These are phyloP conservation scores for Hypsibius dujardini DNA, from an alignment of 1,140 invertebrate genomes.

Conservation along the genomic window DNA sequence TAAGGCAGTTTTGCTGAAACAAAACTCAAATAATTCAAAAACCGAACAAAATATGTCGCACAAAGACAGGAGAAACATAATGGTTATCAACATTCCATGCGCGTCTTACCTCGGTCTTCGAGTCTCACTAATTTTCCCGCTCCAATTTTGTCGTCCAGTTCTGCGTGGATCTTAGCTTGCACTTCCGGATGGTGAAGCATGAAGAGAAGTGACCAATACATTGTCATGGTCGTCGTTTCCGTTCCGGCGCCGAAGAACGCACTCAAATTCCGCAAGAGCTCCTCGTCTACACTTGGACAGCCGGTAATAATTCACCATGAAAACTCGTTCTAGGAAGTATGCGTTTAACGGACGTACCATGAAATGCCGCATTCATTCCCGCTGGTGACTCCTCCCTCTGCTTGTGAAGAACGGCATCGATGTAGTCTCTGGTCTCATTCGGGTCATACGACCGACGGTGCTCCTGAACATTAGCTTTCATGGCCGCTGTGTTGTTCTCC, in stretches of 20 bases:
- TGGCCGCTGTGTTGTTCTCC: background rate
- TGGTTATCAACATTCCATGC: no score
- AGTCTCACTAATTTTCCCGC: slow-evolving; percentile 18
- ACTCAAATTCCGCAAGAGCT: slow-evolving; percentile 19
- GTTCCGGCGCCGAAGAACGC: slow-evolving; percentile 28
- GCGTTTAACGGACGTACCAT: background rate
- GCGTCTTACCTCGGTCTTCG: slow-evolving; percentile 3
- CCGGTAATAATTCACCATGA: background rate
- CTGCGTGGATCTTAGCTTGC: slow-evolving; percentile 28
- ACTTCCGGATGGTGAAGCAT: slow-evolving; percentile 26
- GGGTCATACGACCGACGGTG: no score
- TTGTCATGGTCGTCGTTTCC: slow-evolving; percentile 27
- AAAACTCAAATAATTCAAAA: no score
- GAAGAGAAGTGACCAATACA: slow-evolving; percentile 25
- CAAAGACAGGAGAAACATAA: no score
- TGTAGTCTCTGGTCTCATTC: slow-evolving; percentile 42
- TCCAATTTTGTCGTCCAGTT: slow-evolving; percentile 29
- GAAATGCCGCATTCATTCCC: background rate
- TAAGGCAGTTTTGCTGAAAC: slow-evolving; percentile 29
- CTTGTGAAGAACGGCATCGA: slow-evolving; percentile 62
- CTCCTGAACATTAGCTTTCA: background rate
- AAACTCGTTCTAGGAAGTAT: background rate
- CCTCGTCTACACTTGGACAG: background rate
- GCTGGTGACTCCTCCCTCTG: slow-evolving; percentile 36
- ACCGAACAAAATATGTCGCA: no score